A percentile compares a stretch with the other conserved stretches of the same genome.
phyloP scores from a whole-genome alignment of 37 sponge, comb jelly and placozoan species.

The Oopsacas minuta region DNA sequence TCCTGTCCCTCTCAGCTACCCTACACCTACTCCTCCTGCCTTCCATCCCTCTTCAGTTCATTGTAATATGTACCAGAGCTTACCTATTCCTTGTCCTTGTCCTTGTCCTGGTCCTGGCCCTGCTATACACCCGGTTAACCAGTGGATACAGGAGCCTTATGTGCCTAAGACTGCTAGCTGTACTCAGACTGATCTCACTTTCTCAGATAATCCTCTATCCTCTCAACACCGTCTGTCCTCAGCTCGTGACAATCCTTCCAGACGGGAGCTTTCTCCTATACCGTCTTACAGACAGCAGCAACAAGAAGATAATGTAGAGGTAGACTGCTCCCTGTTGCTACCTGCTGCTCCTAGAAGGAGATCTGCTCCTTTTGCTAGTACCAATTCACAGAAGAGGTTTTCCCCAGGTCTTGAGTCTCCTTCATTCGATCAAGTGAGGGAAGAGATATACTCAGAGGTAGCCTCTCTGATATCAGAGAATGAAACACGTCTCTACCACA shows the following conservation, averaged over 20 bases:
- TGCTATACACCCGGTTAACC: no score
- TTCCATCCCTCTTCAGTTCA: neutral
- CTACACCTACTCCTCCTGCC: neutral
- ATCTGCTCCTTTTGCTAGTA: neutral
- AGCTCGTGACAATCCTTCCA: no score
- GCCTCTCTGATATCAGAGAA: neutral
- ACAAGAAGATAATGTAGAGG: no score
- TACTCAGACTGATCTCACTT: neutral
- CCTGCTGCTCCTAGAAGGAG: no score
- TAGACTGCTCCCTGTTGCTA: no score
- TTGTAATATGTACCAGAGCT: neutral
- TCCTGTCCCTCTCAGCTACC: neutral
- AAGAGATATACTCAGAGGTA: neutral
- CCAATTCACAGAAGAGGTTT: neutral
- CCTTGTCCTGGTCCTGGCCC: no score
- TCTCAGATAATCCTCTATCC: neutral
- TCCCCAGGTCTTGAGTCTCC: no score
- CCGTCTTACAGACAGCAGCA: no score
- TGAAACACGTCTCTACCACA: neutral
- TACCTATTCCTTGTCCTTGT: no score
- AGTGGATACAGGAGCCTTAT: neutral
- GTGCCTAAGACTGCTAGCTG: neutral
- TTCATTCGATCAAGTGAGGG: neutral
- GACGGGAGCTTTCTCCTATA: no score
- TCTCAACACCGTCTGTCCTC: neutral